A percentile compares a stretch with the other conserved stretches of the same genome.
Evolutionary conservation across 2,113 vertebrate species (phyloP).

Genomic region (Anguilla rostrata): DNA sequence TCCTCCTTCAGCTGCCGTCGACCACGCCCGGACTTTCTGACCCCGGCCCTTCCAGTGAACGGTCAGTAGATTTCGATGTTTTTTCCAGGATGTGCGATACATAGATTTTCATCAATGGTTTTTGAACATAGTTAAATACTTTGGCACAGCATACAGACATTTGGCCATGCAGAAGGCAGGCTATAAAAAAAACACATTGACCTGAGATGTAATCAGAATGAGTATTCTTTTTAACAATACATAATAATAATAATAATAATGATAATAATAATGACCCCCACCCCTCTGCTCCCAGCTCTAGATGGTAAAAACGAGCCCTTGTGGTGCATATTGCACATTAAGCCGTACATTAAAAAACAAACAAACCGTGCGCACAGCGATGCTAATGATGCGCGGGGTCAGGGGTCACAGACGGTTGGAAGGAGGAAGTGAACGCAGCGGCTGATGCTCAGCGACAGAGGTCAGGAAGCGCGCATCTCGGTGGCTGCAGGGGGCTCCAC

Average conservation of each 20-base stretch:
- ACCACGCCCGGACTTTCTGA: too few species aligned
- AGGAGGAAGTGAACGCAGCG: constrained; percentile 19
- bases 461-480: constrained; percentile 34
- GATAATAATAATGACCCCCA: too few species aligned
- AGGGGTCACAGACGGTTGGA: constrained; percentile 17
- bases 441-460: constrained; percentile 41
- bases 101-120: not conserved
- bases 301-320: constrained; percentile 24
- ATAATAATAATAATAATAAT: too few species aligned
- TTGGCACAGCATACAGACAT: too few species aligned
- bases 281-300: not conserved
- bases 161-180: too few species aligned
- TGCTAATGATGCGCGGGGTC: constrained; percentile 47
- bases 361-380: constrained; percentile 42
- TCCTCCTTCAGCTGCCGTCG: not conserved
- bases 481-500: constrained; percentile 38
- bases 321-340: constrained; percentile 45
- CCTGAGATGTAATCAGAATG: not conserved
- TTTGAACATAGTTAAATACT: not conserved
- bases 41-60: too few species aligned
- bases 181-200: too few species aligned
- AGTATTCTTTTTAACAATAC: not conserved
- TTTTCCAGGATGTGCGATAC: not conserved
- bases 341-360: constrained; percentile 42
- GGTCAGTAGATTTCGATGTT: not conserved